Evolutionary conservation across 35 echinoderm and acorn worm species (phyloP).

Genomic region (Eucidaris tribuloides): DNA sequence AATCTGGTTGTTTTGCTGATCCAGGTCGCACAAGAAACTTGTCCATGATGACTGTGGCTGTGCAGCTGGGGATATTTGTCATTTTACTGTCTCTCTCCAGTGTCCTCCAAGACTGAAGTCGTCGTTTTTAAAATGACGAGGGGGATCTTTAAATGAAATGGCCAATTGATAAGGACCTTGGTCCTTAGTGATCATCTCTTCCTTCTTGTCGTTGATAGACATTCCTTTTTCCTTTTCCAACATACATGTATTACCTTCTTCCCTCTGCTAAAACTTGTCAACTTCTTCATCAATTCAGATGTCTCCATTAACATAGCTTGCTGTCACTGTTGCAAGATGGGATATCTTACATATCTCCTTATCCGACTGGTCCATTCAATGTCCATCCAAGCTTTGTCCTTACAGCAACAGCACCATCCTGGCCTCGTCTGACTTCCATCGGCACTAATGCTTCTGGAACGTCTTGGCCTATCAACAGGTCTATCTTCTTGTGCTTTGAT

Average conservation of each 20-base stretch:
- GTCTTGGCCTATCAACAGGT: conserved; percentile 72
- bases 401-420: background rate
- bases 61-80: too few species aligned
- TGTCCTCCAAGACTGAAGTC: too few species aligned
- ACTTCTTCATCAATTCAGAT: conserved; percentile 16
- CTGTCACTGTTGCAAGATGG: background rate
- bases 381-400: background rate
- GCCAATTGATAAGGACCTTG: too few species aligned
- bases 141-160: too few species aligned
- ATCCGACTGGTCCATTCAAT: background rate
- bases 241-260: background rate
- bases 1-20: too few species aligned
- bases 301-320: background rate
- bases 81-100: too few species aligned
- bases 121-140: too few species aligned
- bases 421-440: background rate
- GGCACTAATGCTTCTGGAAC: conserved; percentile 27
- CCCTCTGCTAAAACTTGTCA: conserved; percentile 32
- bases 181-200: too few species aligned
- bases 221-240: background rate
- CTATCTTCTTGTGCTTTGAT: conserved; percentile 20
- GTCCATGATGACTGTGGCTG: too few species aligned
- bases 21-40: too few species aligned
- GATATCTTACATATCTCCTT: background rate
- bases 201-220: background rate